phyloP scores from a whole-genome alignment of 2,888 invertebrate species.

The Clepsis dumicolana region DNA sequence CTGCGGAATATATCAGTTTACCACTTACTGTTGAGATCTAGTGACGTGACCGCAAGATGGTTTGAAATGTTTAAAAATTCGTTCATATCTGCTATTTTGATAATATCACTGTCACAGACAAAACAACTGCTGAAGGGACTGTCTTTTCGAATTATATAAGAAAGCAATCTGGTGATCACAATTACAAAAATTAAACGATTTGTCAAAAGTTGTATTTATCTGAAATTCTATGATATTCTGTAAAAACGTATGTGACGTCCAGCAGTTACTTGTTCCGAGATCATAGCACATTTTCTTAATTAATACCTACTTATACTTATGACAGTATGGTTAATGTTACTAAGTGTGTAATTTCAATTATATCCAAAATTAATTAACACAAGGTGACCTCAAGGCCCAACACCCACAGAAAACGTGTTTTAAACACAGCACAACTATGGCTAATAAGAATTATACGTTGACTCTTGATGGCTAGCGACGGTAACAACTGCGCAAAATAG shows the following conservation, averaged over 20 bases:
- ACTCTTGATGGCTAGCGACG: not conserved
- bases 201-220: no score
- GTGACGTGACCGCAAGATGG: not conserved
- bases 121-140: not conserved
- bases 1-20: not conserved
- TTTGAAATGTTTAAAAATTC: not conserved
- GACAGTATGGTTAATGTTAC: not conserved
- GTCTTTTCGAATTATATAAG: not conserved
- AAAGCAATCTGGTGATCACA: not conserved
- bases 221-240: no score
- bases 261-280: slow-evolving; percentile 2
- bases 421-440: not conserved
- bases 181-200: no score
- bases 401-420: not conserved
- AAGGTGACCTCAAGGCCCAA: not conserved
- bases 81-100: not conserved
- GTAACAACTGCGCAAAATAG: not conserved
- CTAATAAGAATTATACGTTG: not conserved
- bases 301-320: not conserved
- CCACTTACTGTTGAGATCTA: not conserved
- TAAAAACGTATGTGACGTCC: not conserved
- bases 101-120: not conserved
- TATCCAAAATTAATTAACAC: not conserved
- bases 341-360: not conserved
- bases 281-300: not conserved